Evolutionary conservation across 2,888 invertebrate species (phyloP), one percentile per base, ranked within the genome.

Genomic region (Pecten maximus): DNA sequence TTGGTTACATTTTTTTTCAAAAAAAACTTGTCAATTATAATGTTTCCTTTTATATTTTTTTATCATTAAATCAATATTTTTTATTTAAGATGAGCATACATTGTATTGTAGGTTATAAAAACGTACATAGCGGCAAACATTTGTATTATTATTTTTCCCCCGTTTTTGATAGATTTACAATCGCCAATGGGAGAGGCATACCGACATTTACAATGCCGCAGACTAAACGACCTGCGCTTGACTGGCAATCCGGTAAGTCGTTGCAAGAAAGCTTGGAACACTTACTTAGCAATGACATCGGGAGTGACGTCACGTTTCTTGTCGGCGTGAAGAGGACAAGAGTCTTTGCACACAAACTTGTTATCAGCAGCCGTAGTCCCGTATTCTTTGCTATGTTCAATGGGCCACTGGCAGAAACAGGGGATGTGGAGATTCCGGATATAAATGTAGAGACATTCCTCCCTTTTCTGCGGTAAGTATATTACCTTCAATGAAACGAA

Each of bases 301-400:
- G 74, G 4, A 74, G 74, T 74, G 74, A 74, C 74, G 74, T 74
- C 74, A 74, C 74, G 35, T 74, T 74, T 28, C 35, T 74, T 74
- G 74, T 74, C 35, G 74, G 74, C 16, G 35, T 1, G 12, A 74
- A 74, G 6, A 28, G 74, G 10, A 28, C 12, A 10, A 28, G 15
- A 35, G 10, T 74, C 0, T 12, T 6, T 2, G 74, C 74, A 0
- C 74, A 74, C 35, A 74, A 28, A 35, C 28, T 74, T 10, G 6
- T 74, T 74, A 19, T 74, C 16, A 15, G 12, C 28, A 35, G 74
- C 35, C 74, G 74, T 8, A 74, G 74, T 74, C 74, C 74, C 8
- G 74, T 74, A 8, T 74, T 74, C 74, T 74, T 74, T 12, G 74
- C 35, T 0, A 74, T 74, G 74, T 74, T 74, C 28, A 35, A 74